Evolutionary conservation across 2,113 vertebrate genomes (phyloP).

Genomic region (Microtus montanus): DNA sequence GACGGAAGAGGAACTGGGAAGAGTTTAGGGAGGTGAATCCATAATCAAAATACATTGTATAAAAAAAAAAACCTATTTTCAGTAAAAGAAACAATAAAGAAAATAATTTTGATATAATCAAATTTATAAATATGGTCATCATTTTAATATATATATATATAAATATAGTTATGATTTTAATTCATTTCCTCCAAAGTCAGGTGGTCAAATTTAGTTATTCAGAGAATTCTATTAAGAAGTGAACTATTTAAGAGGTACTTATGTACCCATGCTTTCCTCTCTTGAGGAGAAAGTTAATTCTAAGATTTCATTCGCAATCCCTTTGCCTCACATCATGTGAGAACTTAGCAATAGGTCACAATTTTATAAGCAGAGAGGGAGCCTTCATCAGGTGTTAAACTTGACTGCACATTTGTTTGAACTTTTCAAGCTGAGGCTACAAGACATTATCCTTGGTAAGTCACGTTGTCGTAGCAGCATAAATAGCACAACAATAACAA

Average conservation of each 20-base stretch:
- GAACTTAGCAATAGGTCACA: too few relatives aligned
- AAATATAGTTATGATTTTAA: background rate
- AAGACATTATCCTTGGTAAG: background rate
- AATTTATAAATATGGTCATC: background rate
- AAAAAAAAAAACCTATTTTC: background rate
- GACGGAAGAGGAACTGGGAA: background rate
- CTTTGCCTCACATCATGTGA: background rate
- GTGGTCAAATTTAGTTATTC: background rate
- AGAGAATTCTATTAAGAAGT: background rate
- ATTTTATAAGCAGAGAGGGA: background rate
- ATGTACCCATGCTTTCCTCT: background rate
- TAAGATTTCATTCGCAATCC: background rate
- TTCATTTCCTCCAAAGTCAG: background rate
- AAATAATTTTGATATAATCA: background rate
- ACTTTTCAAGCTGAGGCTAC: rapidly evolving
- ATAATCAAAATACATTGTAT: background rate
- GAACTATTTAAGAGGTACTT: background rate
- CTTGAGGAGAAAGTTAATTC: background rate
- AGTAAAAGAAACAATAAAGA: background rate
- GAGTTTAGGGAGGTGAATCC: background rate
- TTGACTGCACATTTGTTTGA: background rate
- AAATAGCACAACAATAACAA: background rate
- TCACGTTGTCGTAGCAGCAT: too few relatives aligned
- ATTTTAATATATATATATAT: too few relatives aligned
- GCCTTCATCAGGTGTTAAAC: too few relatives aligned